These are phyloP conservation scores for Machimus atricapillus DNA, from an alignment of 2,888 invertebrate genomes.

Conservation along the genomic window DNA sequence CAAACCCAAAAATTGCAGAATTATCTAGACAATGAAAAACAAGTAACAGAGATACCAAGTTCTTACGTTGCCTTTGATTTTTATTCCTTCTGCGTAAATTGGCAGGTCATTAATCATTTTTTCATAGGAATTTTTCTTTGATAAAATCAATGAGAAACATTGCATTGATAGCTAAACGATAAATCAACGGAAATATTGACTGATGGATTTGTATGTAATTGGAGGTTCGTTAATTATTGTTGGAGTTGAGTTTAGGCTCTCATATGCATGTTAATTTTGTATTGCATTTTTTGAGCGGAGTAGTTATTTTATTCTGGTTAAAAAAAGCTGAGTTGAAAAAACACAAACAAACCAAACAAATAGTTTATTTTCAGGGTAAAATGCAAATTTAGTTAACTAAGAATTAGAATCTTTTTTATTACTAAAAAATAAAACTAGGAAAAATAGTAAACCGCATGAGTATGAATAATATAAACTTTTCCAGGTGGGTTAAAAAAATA, in stretches of 20 bases:
- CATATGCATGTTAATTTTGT: background rate
- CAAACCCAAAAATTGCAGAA: background rate
- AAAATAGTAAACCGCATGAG: too few relatives aligned
- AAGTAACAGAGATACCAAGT: background rate
- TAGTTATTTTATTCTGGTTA: background rate
- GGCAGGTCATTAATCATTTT: background rate
- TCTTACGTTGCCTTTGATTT: background rate
- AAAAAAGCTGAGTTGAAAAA: background rate
- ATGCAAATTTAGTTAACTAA: too few relatives aligned
- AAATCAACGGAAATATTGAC: background rate
- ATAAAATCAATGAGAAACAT: background rate
- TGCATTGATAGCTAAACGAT: background rate
- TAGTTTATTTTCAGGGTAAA: too few relatives aligned
- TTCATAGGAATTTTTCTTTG: background rate
- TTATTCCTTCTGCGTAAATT: background rate
- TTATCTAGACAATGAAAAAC: background rate
- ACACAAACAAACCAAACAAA: background rate
- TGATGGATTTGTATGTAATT: background rate
- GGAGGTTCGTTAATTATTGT: background rate
- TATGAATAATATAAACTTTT: too few relatives aligned
- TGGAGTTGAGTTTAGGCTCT: background rate
- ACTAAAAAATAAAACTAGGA: too few relatives aligned
- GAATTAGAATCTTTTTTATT: too few relatives aligned
- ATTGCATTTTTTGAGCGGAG: background rate
- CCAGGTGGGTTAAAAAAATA: too few relatives aligned